Conservation (phyloP, 2,113 vertebrate species). For the Bubo scandiacus region DNA sequence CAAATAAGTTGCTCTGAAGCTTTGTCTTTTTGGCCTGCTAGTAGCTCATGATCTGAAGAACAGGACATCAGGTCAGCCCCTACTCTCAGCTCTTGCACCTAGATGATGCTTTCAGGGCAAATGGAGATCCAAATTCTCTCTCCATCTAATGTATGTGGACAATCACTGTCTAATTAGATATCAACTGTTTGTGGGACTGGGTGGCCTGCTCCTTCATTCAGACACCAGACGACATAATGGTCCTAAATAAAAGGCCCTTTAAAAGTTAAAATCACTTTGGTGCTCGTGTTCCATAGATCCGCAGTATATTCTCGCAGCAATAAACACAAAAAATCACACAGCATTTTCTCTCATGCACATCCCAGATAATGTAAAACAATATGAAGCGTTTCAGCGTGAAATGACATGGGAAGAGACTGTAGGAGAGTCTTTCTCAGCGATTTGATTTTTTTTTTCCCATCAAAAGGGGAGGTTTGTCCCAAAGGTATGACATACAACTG, state of each 20-base stretch:
- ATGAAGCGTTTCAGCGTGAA: neutral
- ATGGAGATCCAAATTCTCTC: neutral
- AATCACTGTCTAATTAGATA: neutral
- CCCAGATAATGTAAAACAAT: neutral
- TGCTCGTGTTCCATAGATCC: neutral
- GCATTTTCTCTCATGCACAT: neutral
- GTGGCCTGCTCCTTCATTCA: neutral
- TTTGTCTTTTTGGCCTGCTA: neutral
- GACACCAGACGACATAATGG: neutral
- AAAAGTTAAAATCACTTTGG: neutral
- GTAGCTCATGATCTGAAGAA: neutral
- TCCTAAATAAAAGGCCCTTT: neutral
- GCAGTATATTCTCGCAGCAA: neutral
- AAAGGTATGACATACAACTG: neutral
- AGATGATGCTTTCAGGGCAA: neutral
- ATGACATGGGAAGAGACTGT: neutral
- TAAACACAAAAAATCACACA: neutral
- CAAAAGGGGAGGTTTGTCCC: neutral
- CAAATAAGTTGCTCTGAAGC: neutral
- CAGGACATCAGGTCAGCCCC: neutral
- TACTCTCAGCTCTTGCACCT: neutral
- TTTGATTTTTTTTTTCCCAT: neutral
- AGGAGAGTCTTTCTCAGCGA: neutral
- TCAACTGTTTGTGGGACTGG: neutral
- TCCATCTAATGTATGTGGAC: neutral